Evolutionary conservation across 2,797 vertebrate species (phyloP).

Genomic region (Poecilia picta): DNA sequence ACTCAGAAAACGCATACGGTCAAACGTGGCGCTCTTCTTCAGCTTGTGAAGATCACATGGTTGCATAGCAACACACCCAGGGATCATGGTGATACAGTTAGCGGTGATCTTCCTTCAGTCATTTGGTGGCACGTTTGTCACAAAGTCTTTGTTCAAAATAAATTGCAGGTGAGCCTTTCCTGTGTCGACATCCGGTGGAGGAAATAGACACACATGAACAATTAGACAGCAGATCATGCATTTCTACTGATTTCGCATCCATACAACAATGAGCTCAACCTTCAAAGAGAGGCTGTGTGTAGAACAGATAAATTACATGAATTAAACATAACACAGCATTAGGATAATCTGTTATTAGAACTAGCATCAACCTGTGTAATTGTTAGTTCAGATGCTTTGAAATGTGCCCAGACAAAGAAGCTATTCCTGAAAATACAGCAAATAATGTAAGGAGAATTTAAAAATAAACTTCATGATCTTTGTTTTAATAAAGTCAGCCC

Average conservation of each 20-base stretch:
- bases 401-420: not conserved
- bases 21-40: conserved; percentile 31
- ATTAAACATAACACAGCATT: not conserved
- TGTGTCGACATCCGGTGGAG: not conserved
- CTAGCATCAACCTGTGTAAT: not conserved
- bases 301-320: conserved; percentile 19
- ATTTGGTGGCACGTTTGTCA: conserved; percentile 25
- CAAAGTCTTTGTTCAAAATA: conserved; percentile 29
- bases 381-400: not conserved
- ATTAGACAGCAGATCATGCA: conserved; percentile 12
- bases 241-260: not conserved
- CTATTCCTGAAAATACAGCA: conserved; percentile 2
- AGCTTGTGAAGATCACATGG: conserved; percentile 45
- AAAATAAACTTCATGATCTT: conserved; percentile 2
- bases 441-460: not conserved
- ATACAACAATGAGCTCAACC: conserved; percentile 1
- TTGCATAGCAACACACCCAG: conserved; percentile 64
- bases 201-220: conserved; percentile 9
- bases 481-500: conserved; percentile 17
- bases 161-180: conserved; percentile 20
- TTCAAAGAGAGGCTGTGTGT: conserved; percentile 7
- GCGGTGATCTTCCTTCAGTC: conserved; percentile 54
- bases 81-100: conserved; percentile 45
- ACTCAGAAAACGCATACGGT: conserved; percentile 24
- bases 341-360: conserved; percentile 16